These are phyloP conservation scores for Limnephilus marmoratus DNA, from an alignment of 2,888 invertebrate genomes.

Conservation along the genomic window DNA sequence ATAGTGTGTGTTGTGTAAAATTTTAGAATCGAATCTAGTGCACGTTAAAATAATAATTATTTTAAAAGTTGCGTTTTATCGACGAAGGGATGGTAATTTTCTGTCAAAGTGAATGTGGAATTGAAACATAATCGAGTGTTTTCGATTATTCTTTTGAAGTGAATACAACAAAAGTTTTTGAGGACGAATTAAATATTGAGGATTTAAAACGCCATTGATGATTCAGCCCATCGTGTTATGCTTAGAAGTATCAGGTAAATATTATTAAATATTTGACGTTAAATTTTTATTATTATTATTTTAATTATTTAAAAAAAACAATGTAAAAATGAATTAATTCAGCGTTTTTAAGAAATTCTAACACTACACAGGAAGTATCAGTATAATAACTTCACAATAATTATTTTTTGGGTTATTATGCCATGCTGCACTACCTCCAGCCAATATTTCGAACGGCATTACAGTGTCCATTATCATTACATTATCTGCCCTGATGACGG, in stretches of 20 bases:
- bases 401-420: too few species aligned
- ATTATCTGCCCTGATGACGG: too few species aligned
- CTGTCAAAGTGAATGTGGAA: background rate
- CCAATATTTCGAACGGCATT: too few species aligned
- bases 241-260: constrained; percentile 33
- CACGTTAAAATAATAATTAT: background rate
- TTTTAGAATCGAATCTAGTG: background rate
- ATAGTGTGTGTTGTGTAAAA: background rate
- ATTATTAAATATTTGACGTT: background rate
- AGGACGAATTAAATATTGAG: constrained; percentile 5
- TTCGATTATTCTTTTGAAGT: background rate
- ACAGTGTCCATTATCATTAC: too few species aligned
- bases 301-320: too few species aligned
- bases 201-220: constrained; percentile 12
- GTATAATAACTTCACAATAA: too few species aligned
- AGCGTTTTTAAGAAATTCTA: too few species aligned
- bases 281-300: background rate
- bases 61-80: background rate
- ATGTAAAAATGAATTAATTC: too few species aligned
- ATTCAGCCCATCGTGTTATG: constrained; percentile 39
- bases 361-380: too few species aligned
- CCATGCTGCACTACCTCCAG: too few species aligned
- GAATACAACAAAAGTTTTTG: background rate
- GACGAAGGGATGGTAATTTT: background rate
- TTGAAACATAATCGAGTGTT: background rate